Evolutionary conservation across 1,140 invertebrate species (phyloP), one percentile per base, ranked within the genome.

Genomic region (Acromyrmex charruanus): DNA sequence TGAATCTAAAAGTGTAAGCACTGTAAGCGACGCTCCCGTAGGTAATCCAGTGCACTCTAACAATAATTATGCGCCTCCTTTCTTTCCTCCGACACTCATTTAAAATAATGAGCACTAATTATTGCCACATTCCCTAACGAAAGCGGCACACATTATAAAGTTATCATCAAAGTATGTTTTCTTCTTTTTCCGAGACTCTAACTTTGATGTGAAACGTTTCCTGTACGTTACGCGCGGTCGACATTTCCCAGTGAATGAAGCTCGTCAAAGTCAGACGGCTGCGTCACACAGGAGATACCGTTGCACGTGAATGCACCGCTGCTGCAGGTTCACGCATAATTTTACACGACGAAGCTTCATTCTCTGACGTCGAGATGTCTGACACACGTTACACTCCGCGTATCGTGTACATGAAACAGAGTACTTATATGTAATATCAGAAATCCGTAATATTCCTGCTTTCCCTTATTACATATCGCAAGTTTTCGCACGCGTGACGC

Each of bases 261-360:
- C 80, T 51, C 80, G 69, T 84, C 80, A 84, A 74, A 84, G 80
- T 74, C 80, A 49, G 39, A 74, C 68, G 68, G 39, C 68, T 55
- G 53, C 80, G 53, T 72, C 79, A 53, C 77, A n/a, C 80, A 72
- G 16, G 80, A 82, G 80, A 74, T 84, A 84, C 80, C 80, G 80
- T 84, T 84, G 80, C 80, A 84, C 69, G 80, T 51, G 69, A 84
- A 63, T 61, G 55, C 80, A 18, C 49, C 49, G 77, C 14, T 68
- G 80, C 69, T 61, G 49, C 49, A 14, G 69, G 69, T 84, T 84
- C 69, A 51, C 80, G 80, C 80, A 84, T 84, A 84, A 49, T 58
- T 74, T 74, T 44, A 31, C 69, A 84, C 80, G 25, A 63, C 55
- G 39, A 9, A 31, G 68, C 31, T 82, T 61, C 68, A 74, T 51